phyloP scores from a whole-genome alignment of 2,797 vertebrate genomes.

The Melanotaenia boesemani region DNA sequence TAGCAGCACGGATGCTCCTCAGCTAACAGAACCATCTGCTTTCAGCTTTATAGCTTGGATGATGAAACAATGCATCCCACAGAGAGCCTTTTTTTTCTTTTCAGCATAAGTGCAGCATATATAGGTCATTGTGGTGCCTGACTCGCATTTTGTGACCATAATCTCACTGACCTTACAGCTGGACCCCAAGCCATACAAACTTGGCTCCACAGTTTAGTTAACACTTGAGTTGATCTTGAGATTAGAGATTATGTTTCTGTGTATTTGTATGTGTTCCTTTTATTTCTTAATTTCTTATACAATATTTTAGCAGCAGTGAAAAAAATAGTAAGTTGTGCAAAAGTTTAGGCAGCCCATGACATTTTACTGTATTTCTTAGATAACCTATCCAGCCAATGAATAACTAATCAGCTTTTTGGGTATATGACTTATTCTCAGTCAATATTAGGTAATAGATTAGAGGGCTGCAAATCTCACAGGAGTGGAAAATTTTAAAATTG shows the following conservation, averaged over 20 bases:
- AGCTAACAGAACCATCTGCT: constrained; percentile 67
- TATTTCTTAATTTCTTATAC: not conserved
- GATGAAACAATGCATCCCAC: constrained; percentile 39
- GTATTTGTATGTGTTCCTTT: not conserved
- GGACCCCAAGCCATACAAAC: constrained; percentile 46
- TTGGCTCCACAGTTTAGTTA: constrained; percentile 36
- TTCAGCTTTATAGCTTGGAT: constrained; percentile 20
- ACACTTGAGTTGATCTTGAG: constrained; percentile 1
- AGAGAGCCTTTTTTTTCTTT: not conserved
- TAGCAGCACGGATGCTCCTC: constrained; percentile 55
- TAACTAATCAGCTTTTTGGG: too few relatives aligned
- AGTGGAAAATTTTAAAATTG: too few relatives aligned
- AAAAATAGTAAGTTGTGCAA: too few relatives aligned
- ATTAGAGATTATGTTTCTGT: not conserved
- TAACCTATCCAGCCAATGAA: too few relatives aligned
- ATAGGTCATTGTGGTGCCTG: constrained; percentile 52
- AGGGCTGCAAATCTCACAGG: too few relatives aligned
- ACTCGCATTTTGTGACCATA: constrained; percentile 52
- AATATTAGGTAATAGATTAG: too few relatives aligned
- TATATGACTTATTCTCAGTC: too few relatives aligned
- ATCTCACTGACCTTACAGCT: constrained; percentile 34
- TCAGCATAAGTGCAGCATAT: constrained; percentile 42
- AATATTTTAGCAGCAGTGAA: not conserved
- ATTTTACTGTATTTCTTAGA: too few relatives aligned
- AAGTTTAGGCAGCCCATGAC: too few relatives aligned